phyloP scores from a whole-genome alignment of 2,113 vertebrate species.

The Heterocephalus glaber region DNA sequence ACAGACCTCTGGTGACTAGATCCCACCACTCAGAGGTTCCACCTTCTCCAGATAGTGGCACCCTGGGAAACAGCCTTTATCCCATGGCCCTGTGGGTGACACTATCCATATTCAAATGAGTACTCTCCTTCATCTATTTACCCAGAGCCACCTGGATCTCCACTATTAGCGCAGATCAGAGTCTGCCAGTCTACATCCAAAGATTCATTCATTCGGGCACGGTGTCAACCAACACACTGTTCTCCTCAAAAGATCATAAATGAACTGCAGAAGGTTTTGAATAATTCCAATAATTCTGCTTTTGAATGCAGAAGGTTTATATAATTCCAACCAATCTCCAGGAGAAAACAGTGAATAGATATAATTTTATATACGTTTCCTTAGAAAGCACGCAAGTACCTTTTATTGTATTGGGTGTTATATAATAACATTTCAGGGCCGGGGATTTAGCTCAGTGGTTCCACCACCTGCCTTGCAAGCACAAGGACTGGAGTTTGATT shows the following conservation, averaged over 20 bases:
- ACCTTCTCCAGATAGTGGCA: neutral
- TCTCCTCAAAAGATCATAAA: neutral
- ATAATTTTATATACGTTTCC: conserved; percentile 3
- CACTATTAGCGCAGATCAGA: neutral
- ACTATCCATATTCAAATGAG: neutral
- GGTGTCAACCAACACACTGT: neutral
- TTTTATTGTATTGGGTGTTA: neutral
- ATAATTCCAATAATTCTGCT: no score
- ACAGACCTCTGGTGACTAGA: neutral
- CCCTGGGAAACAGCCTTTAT: neutral
- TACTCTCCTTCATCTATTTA: neutral
- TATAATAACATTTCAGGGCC: neutral
- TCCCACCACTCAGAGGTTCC: neutral
- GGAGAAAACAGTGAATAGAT: neutral
- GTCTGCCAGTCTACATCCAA: no score
- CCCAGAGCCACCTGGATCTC: neutral
- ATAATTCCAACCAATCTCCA: neutral
- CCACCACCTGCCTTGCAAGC: no score
- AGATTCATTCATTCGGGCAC: neutral
- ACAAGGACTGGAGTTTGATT: no score
- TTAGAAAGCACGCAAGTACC: neutral
- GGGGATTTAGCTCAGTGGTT: no score
- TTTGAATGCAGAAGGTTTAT: no score
- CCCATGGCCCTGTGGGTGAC: neutral
- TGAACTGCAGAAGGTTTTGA: neutral